These are phyloP conservation scores for Spea multiplicata DNA, from an alignment of 2,113 vertebrate genomes.

Conservation along the genomic window DNA sequence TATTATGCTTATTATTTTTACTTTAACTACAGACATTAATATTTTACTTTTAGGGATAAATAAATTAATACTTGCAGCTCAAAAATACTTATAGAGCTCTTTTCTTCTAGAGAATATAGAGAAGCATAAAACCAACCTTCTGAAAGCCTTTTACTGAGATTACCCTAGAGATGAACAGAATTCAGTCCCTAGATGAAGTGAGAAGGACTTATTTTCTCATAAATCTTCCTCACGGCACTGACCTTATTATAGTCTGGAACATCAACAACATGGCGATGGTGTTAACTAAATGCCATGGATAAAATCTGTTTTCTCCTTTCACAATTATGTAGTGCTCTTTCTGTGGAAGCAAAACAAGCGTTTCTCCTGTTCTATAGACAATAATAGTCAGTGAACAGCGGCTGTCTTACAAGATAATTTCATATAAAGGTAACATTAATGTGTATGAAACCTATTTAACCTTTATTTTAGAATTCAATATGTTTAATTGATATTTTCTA, in stretches of 20 bases:
- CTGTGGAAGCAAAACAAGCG: constrained; percentile 13
- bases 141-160: constrained; percentile 37
- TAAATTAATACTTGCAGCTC: too few relatives aligned
- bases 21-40: background rate
- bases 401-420: background rate
- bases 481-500: background rate
- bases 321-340: constrained; percentile 24
- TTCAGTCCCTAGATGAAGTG: constrained; percentile 40
- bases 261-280: constrained; percentile 41
- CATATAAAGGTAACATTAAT: background rate
- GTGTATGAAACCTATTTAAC: background rate
- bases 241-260: constrained; percentile 47
- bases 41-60: background rate
- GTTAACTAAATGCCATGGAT: constrained; percentile 48
- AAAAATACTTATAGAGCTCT: background rate
- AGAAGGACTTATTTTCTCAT: constrained; percentile 43
- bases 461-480: background rate
- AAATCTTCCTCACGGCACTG: constrained; percentile 40
- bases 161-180: constrained; percentile 42
- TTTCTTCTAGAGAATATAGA: constrained; percentile 22
- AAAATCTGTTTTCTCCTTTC: constrained; percentile 38
- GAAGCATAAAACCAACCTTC: constrained; percentile 36
- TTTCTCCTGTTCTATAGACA: constrained; percentile 3
- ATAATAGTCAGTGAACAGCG: too few relatives aligned
- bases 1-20: too few relatives aligned